Percentiles rank a stretch among this genome's conserved stretches.
Conservation (phyloP, 2,797 vertebrate genomes). For the Acrossocheilus fasciatus region DNA sequence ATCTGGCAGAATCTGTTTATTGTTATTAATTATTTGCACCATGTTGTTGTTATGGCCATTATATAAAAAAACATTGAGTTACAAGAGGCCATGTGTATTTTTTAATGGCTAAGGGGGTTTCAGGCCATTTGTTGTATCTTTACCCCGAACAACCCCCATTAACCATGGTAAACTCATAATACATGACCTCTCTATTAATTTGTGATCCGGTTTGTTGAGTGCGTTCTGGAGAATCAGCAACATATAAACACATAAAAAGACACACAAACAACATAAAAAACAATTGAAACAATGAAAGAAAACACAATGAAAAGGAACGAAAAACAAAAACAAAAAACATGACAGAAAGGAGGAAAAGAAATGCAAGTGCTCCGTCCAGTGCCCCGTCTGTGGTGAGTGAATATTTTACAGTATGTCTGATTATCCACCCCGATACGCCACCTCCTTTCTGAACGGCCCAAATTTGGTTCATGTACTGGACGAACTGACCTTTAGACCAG, state of each 20-base stretch:
- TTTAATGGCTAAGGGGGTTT: background rate
- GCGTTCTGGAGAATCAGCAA: slow-evolving; percentile 70
- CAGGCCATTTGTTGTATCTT: background rate
- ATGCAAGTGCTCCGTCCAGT: slow-evolving; percentile 83
- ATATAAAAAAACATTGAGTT: background rate
- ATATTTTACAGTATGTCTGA: slow-evolving; percentile 42
- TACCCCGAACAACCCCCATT: background rate
- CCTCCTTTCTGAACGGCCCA: slow-evolving; percentile 36
- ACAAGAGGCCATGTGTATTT: background rate
- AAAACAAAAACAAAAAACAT: slow-evolving; percentile 68
- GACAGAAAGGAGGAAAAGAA: slow-evolving; percentile 54
- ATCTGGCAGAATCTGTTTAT: background rate
- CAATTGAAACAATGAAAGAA: slow-evolving; percentile 33
- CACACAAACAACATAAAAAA: slow-evolving; percentile 64
- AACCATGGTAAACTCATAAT: background rate
- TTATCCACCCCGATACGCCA: slow-evolving; percentile 50
- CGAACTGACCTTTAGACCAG: slow-evolving; percentile 53
- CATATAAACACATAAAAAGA: slow-evolving; percentile 69
- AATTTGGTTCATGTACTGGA: slow-evolving; percentile 24
- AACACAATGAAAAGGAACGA: slow-evolving; percentile 63
- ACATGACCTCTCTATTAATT: background rate
- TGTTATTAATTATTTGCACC: background rate
- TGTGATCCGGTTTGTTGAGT: slow-evolving; percentile 60
- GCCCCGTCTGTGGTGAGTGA: slow-evolving; percentile 75
- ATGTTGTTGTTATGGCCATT: slow-evolving; percentile 1